Base-by-base conservation (phyloP, 2,113 vertebrate species). In the Oreochromis spilurus region DNA sequence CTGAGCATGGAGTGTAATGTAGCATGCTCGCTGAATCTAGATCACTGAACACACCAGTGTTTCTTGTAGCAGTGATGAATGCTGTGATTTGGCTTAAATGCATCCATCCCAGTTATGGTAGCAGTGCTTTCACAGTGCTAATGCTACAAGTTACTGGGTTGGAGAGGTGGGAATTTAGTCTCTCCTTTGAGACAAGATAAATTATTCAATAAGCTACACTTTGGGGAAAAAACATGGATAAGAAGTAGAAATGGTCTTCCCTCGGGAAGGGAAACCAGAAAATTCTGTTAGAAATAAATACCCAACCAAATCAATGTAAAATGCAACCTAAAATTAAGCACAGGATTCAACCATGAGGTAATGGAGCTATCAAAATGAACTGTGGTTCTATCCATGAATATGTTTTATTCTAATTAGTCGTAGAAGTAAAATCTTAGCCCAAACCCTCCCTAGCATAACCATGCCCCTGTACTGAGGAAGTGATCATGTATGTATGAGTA, bases 1-100 rank as follows among this genome's bases (percentile, higher is more conserved):
- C 72, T 78, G 78, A 89, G 86, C 26, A 14, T 31, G 21, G 85
- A 86, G 92, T 89, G 87, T 91, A 95, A 93, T 94, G 94, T 93
- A 93, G 88, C 93, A 78, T 95, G 90, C 67, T 60, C 5, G 43
- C 84, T 89, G 87, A 94, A 95, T 95, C 93, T 93, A 93, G 95
- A 94, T 95, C 95, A 95, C 92, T 95, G 93, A 92, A 90, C 95
- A 95, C 93, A 93, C 90, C 78, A 92, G 80, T 91, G 90, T 85
- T 90, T 87, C 89, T 91, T 89, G 82, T 48, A 70, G 82, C 81
- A 85, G 88, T 85, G 67, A 91, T 86, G 86, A 86, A 85, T 83
- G 60, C 75, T 16, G 26, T 84, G 82, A 89, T 86, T 87, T 90
- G 43, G 78, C 80, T 72, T 54, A 58, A 85, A 53, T 19, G 38